Percentiles rank a stretch among this genome's conserved stretches.
These are phyloP conservation scores for Petromus typicus DNA, from an alignment of 2,113 vertebrate genomes.

Conservation along the genomic window DNA sequence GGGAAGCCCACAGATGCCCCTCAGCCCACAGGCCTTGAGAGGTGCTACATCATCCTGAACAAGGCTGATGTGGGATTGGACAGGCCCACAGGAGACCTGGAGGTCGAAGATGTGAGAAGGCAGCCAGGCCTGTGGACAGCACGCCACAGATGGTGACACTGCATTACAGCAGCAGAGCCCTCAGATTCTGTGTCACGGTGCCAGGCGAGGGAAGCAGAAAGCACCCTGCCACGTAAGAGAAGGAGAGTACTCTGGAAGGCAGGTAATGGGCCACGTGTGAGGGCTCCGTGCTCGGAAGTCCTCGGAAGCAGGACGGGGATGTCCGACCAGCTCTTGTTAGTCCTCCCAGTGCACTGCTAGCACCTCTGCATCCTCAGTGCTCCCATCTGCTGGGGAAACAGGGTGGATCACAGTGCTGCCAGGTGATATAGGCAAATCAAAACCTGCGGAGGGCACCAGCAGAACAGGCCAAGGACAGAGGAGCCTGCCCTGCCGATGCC, in stretches of 20 bases:
- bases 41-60: background rate
- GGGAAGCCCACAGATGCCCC: fast-evolving
- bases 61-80: background rate
- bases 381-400: background rate
- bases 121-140: background rate
- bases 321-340: background rate
- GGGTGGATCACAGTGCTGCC: background rate
- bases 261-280: background rate
- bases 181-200: no score
- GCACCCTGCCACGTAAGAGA: background rate
- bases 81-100: background rate
- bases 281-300: background rate
- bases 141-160: no score
- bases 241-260: background rate
- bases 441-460: background rate
- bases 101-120: background rate
- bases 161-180: background rate
- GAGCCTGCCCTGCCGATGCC: background rate
- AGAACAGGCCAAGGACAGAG: background rate
- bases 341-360: background rate
- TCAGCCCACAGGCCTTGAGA: background rate
- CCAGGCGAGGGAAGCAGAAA: background rate
- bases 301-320: background rate
- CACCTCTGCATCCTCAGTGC: background rate
- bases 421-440: background rate